These are phyloP conservation scores for Dendrocopos noguchii DNA, from an alignment of 2,113 vertebrate genomes.

Conservation along the genomic window DNA sequence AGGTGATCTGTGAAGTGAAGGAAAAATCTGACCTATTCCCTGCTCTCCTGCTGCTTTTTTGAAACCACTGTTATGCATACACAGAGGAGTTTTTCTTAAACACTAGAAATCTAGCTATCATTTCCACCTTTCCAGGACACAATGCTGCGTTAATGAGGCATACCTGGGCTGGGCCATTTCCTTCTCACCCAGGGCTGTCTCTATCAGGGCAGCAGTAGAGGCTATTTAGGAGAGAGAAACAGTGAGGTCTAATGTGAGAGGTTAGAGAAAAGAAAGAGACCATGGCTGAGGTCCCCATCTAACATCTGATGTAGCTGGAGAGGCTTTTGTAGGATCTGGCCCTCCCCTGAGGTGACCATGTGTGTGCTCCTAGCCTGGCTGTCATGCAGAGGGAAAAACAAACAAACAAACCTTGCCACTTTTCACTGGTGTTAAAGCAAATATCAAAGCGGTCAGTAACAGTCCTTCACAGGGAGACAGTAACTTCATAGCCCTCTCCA, in stretches of 20 bases:
- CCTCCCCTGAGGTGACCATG: background rate
- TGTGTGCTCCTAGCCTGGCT: background rate
- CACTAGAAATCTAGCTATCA: background rate
- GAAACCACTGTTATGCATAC: background rate
- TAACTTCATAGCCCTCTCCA: constrained; percentile 23
- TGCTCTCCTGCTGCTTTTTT: background rate
- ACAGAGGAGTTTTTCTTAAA: background rate
- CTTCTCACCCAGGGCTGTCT: background rate
- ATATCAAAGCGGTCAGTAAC: background rate
- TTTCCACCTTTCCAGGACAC: background rate
- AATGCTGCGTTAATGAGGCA: background rate
- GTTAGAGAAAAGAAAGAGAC: background rate
- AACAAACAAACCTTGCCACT: constrained; percentile 2
- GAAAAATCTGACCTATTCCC: background rate
- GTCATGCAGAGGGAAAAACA: background rate
- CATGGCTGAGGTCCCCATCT: background rate
- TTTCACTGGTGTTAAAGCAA: constrained; percentile 26
- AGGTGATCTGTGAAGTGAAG: background rate
- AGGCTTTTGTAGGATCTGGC: background rate
- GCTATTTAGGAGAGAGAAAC: background rate
- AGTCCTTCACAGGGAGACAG: background rate
- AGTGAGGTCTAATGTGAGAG: background rate
- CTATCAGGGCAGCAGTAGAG: background rate
- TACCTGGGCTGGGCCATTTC: background rate
- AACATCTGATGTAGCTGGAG: background rate